Base-by-base conservation (phyloP, 2,888 invertebrate genomes). In the Odontocerum albicorne region DNA sequence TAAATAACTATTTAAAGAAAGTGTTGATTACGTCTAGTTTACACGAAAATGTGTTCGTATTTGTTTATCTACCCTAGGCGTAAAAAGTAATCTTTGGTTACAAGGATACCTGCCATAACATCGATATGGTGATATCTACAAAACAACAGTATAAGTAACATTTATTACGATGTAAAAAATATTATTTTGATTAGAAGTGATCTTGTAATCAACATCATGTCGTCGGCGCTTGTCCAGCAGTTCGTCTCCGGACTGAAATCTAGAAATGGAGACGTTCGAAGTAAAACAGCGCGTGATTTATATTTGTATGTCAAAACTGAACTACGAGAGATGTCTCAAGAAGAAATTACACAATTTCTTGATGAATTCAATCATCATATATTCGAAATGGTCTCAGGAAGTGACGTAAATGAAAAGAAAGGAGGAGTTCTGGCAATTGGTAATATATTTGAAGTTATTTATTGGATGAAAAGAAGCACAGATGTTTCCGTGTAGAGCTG, bases 351-450 rank as follows among this genome's bases (percentile, higher is more conserved):
- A 17, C 81, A 85, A 57, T 96, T 97, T 70, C 87, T 96, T 72
- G 96, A 97, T 69, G 92, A 93, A 63, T 94, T 96, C 68, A 96
- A 96, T 70, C 92, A 93, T 67, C 92, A 94, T 67, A 96, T 97
- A 62, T 93, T 92, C 70, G 93, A 95, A 70, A 94, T 97, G 96
- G 93, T 96, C 2, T 92, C 92, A 10, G 92, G 93, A 64, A 85
- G 88, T 39, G 96, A 97, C 70, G 86, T 90, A 27, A 91, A 92
- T 72, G 96, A 96, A 70, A 93, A 92, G 68, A 96, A 96, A 74
- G 96, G 96, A 55, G 96, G 95, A 49, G 95, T 96, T 61, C 73
- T 96, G 51, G 96, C 96, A 4, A 97, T 97, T 66, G 87, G 90
- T 90, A 72, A 69, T 66, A 17, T 3, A n/a, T 38, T 47, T 46